Conservation (phyloP, 2,113 vertebrate genomes). For the Cacatua alba region DNA sequence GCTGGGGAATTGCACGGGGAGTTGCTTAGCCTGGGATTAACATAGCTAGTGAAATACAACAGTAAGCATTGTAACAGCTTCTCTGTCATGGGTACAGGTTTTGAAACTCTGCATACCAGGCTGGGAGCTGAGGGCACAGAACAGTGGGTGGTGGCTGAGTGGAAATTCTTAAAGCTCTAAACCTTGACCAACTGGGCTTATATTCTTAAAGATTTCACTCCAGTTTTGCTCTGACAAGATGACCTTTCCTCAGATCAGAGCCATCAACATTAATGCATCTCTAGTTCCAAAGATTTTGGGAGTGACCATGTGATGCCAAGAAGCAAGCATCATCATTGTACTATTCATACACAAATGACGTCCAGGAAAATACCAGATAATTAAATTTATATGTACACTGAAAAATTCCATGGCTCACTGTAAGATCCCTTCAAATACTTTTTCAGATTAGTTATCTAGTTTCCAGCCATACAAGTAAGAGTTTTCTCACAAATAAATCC, state of each 20-base stretch:
- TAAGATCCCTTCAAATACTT: background rate
- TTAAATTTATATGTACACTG: background rate
- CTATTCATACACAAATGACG: background rate
- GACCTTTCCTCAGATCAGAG: background rate
- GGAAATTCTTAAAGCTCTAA: background rate
- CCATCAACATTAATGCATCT: background rate
- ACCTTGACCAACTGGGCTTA: background rate
- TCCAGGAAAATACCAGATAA: background rate
- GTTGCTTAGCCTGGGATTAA: conserved; percentile 14
- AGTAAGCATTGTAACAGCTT: background rate
- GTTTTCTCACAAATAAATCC: background rate
- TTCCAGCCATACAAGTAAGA: background rate
- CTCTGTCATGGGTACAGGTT: background rate
- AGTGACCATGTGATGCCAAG: background rate
- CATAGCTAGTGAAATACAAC: background rate
- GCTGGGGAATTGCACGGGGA: background rate
- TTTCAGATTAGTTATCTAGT: background rate
- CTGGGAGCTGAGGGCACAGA: background rate
- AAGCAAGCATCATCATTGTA: background rate
- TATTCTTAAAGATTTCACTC: background rate
- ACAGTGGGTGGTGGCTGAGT: background rate
- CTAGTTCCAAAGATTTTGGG: background rate
- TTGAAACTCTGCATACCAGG: background rate
- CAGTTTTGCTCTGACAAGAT: background rate
- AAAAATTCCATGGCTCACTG: background rate